A percentile compares a stretch with the other conserved stretches of the same genome.
These are phyloP conservation scores for Halichondria panicea DNA, from an alignment of 37 sponge, comb jelly and placozoan species.

Conservation along the genomic window DNA sequence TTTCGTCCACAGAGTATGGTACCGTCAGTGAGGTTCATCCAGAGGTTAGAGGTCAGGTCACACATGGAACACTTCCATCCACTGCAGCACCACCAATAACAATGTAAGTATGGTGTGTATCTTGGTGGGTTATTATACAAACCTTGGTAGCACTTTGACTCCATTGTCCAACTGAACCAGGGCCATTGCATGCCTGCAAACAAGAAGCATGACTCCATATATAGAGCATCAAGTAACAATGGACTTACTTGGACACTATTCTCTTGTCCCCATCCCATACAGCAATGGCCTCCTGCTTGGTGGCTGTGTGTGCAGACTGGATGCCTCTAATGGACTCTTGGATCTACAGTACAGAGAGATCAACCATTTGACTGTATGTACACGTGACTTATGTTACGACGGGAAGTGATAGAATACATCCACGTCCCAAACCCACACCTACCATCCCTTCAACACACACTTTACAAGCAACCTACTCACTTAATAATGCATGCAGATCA, in stretches of 20 bases:
- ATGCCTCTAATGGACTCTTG: conserved; percentile 51
- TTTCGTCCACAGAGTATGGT: conserved; percentile 88
- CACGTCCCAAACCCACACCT: not conserved
- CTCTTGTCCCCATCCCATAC: conserved; percentile 89
- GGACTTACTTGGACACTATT: conserved; percentile 40
- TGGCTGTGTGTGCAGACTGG: conserved; percentile 54
- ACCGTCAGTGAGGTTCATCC: conserved; percentile 97
- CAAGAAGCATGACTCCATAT: not conserved
- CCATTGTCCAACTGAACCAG: conserved; percentile 81
- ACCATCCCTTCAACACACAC: not conserved
- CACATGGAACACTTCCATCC: conserved; percentile 93
- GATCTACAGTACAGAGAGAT: conserved; percentile 43
- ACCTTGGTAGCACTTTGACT: conserved; percentile 77
- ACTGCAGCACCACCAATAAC: conserved; percentile 6
- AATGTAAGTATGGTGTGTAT: not conserved
- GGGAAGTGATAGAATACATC: not conserved
- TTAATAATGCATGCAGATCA: too few relatives aligned
- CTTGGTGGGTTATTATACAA: not conserved
- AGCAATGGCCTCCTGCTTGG: conserved; percentile 53
- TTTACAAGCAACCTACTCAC: not conserved
- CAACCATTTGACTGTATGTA: too few relatives aligned
- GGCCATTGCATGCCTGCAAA: conserved; percentile 70
- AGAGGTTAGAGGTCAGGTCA: conserved; percentile 87
- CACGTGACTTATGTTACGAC: too few relatives aligned
- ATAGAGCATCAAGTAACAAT: not conserved